Percentiles rank a stretch among this genome's conserved stretches.
These are phyloP conservation scores for Heliconius sara DNA, from an alignment of 2,888 invertebrate species.

Conservation along the genomic window DNA sequence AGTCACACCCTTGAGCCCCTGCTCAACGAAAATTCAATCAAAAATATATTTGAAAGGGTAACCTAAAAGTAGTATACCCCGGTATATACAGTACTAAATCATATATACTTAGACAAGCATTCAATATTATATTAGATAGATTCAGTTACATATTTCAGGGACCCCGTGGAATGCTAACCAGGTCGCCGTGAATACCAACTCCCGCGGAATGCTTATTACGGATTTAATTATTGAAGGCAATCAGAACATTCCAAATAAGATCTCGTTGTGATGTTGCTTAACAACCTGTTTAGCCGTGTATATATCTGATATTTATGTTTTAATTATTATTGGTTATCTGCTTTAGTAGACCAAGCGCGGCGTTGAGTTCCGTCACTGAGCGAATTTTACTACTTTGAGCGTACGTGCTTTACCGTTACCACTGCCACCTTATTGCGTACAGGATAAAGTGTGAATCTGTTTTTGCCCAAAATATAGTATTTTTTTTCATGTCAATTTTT, in stretches of 20 bases:
- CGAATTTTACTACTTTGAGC: too few relatives aligned
- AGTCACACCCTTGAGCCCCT: too few relatives aligned
- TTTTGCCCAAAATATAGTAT: too few relatives aligned
- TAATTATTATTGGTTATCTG: not conserved
- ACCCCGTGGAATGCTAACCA: constrained; percentile 16
- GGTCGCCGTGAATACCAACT: constrained; percentile 9
- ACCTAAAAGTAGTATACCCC: not conserved
- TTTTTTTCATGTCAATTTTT: too few relatives aligned
- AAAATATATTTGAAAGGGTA: too few relatives aligned
- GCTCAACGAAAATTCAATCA: too few relatives aligned
- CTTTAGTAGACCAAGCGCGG: not conserved
- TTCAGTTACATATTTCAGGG: constrained; percentile 4
- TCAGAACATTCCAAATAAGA: constrained; percentile 5
- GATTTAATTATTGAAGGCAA: constrained; percentile 9
- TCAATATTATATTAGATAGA: not conserved
- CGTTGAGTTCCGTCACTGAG: not conserved
- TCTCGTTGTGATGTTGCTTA: not conserved
- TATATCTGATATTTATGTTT: not conserved
- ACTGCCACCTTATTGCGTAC: too few relatives aligned
- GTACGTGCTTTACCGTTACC: too few relatives aligned
- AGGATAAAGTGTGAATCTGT: too few relatives aligned
- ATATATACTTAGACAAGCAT: not conserved
- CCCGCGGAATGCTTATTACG: constrained; percentile 17
- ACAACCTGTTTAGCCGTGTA: not conserved
- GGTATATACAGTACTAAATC: not conserved